These are phyloP conservation scores for Euphydryas editha DNA, from an alignment of 2,888 invertebrate species.

Conservation along the genomic window DNA sequence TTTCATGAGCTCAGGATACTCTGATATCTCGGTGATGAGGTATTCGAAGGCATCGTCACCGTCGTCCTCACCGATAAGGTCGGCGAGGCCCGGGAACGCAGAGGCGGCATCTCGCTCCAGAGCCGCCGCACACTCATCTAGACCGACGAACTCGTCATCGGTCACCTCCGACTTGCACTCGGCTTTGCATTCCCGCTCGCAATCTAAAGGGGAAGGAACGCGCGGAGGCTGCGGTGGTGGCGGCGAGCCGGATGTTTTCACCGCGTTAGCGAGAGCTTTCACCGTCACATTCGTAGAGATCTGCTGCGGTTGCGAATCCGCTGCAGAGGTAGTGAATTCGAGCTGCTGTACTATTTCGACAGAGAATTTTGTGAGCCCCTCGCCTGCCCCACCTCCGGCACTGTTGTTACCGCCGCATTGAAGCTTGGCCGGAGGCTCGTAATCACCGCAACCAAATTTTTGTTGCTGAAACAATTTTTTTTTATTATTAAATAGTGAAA, in stretches of 20 bases:
- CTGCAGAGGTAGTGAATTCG: slow-evolving; percentile 94
- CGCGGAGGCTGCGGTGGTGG: slow-evolving; percentile 78
- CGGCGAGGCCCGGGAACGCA: slow-evolving; percentile 90
- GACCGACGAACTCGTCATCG: slow-evolving; percentile 93
- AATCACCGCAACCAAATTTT: slow-evolving; percentile 89
- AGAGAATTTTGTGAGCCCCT: slow-evolving; percentile 89
- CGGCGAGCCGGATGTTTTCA: slow-evolving; percentile 73
- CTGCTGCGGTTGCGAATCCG: slow-evolving; percentile 94
- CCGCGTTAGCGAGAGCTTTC: slow-evolving; percentile 84
- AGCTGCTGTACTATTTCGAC: slow-evolving; percentile 96
- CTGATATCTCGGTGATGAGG: slow-evolving; percentile 93
- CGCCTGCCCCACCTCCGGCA: slow-evolving; percentile 74
- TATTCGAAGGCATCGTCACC: slow-evolving; percentile 93
- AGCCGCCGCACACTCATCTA: slow-evolving; percentile 93
- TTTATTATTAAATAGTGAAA: neutral
- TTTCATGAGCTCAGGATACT: slow-evolving; percentile 92
- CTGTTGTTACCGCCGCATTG: slow-evolving; percentile 79
- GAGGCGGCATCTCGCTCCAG: slow-evolving; percentile 92
- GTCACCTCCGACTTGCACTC: slow-evolving; percentile 92
- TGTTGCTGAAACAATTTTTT: slow-evolving; percentile 87
- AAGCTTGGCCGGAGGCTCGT: slow-evolving; percentile 90
- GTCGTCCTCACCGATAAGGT: slow-evolving; percentile 93
- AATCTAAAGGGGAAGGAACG: slow-evolving; percentile 91
- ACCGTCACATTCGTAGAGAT: slow-evolving; percentile 97
- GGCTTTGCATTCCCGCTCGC: slow-evolving; percentile 90